These are phyloP conservation scores for Apotomis turbidana DNA, from an alignment of 2,888 invertebrate species.

Conservation along the genomic window DNA sequence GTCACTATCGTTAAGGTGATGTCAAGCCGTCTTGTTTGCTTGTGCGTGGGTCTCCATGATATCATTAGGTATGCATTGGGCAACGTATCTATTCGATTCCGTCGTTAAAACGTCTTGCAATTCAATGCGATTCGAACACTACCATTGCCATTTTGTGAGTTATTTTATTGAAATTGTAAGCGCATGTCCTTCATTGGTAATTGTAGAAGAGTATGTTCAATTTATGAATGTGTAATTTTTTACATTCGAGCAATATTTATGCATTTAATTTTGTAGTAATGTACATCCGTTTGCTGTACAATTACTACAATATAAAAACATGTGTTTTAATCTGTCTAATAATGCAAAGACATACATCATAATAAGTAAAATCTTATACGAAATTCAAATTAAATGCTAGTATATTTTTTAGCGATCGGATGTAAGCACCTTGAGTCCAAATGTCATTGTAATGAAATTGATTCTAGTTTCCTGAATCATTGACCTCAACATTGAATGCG, in stretches of 20 bases:
- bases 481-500: conserved; percentile 9
- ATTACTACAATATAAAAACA: no score
- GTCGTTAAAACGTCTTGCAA: conserved; percentile 32
- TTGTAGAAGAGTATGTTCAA: background rate
- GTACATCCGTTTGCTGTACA: no score
- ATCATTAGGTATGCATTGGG: conserved; percentile 41
- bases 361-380: background rate
- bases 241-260: no score
- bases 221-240: no score
- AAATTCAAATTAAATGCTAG: background rate
- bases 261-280: no score
- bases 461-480: conserved; percentile 15
- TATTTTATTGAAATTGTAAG: background rate
- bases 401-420: conserved; percentile 5
- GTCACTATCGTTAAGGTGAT: conserved; percentile 36
- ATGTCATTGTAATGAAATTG: conserved; percentile 6
- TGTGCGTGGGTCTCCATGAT: conserved; percentile 39
- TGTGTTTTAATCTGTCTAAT: background rate
- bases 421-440: conserved; percentile 14
- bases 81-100: conserved; percentile 26
- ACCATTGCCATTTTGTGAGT: conserved; percentile 5
- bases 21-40: conserved; percentile 34
- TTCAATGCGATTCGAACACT: conserved; percentile 25
- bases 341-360: background rate
- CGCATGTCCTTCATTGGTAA: background rate